phyloP scores from a whole-genome alignment of 2,888 invertebrate genomes.

The Ethmia dodecea region DNA sequence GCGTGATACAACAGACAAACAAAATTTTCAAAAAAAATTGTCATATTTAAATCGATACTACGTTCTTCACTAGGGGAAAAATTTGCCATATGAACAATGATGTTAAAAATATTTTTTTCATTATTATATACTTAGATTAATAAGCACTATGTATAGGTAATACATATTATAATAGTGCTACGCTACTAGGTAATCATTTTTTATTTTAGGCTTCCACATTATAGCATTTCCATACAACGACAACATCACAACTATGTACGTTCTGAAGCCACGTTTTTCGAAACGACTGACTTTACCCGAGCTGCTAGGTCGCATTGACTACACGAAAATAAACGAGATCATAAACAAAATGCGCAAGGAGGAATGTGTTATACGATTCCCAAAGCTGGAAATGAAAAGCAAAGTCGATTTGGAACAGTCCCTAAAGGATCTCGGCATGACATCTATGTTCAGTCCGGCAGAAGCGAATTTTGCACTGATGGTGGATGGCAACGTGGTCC shows the following conservation, averaged over 20 bases:
- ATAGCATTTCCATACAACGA: conserved; percentile 85
- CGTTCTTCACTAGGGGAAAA: too few species aligned
- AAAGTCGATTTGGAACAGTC: conserved; percentile 72
- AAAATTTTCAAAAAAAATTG: too few species aligned
- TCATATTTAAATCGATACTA: too few species aligned
- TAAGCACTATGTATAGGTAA: too few species aligned
- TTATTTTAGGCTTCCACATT: conserved; percentile 78
- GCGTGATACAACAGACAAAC: too few species aligned
- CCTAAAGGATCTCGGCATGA: conserved; percentile 78
- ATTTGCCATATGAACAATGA: too few species aligned
- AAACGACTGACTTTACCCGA: conserved; percentile 55
- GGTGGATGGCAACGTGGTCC: conserved; percentile 38
- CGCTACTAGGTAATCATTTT: too few species aligned
- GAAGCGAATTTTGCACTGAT: conserved; percentile 83
- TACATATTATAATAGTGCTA: too few species aligned
- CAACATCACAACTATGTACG: conserved; percentile 80
- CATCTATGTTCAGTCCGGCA: conserved; percentile 78
- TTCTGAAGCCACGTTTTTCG: conserved; percentile 75
- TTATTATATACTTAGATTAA: too few species aligned
- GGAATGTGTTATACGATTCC: conserved; percentile 78
- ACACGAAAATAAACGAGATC: conserved; percentile 63
- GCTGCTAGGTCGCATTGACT: conserved; percentile 66
- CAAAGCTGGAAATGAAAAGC: conserved; percentile 84
- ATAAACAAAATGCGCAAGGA: conserved; percentile 60
- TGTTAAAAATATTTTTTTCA: too few species aligned